Percentiles rank a stretch among this genome's conserved stretches.
Conservation (phyloP, 2,797 vertebrate species). For the Allenopithecus nigroviridis region DNA sequence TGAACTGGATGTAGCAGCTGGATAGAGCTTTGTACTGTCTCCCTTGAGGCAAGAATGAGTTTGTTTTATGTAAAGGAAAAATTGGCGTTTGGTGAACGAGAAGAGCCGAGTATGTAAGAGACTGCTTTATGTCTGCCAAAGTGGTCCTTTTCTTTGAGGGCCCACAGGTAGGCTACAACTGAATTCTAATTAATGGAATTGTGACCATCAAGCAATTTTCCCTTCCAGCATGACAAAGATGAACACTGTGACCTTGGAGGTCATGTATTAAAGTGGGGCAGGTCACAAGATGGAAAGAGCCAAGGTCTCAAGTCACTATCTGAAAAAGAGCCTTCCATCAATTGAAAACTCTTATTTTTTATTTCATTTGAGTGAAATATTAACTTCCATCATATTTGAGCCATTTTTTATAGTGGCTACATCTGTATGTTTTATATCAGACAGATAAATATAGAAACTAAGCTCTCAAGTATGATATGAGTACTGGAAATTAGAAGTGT, state of each 20-base stretch:
- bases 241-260: not conserved
- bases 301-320: not conserved
- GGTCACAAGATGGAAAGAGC: not conserved
- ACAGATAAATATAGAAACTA: not conserved
- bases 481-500: not conserved
- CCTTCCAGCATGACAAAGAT: not conserved
- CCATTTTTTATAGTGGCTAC: not conserved
- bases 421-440: not conserved
- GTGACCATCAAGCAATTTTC: not conserved
- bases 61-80: not conserved
- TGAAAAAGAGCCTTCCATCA: not conserved
- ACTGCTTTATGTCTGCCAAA: not conserved
- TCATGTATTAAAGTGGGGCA: not conserved
- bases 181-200: not conserved
- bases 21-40: not conserved
- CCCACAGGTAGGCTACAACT: not conserved
- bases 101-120: not conserved
- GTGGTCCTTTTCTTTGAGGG: not conserved
- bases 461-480: not conserved
- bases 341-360: not conserved
- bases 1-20: not conserved
- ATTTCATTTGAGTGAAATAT: slow-evolving; percentile 6
- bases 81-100: not conserved
- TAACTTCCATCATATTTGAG: not conserved
- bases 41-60: not conserved